Evolutionary conservation across 2,888 invertebrate species (phyloP), one percentile per base, ranked within the genome.

Genomic region (Caenorhabditis sp.): DNA sequence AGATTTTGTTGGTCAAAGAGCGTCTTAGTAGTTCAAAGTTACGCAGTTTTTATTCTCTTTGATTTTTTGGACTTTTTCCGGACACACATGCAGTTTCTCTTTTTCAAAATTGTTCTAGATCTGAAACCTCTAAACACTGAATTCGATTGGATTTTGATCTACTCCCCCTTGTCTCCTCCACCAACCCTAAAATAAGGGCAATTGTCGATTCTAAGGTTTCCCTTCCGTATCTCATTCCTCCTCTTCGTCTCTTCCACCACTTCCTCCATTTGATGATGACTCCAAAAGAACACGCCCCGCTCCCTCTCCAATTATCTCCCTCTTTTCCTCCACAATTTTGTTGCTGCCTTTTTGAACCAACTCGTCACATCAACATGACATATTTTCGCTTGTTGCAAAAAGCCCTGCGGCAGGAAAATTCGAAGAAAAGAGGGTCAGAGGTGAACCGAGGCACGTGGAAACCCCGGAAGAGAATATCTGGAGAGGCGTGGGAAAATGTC

Each of bases 401-500:
- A n/a, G 26, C 61, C 77, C 77, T 61, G 41, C 14, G 77, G 69
- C 51, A 10, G 10, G 4, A 47, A 26, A 47, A 22, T n/a, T 58
- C 0, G 24, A 49, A 28, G 24, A 44, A 22, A 56, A 70, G 59
- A 61, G 47, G 70, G 77, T 70, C 70, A 70, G 72, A 79, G 79
- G 79, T 79, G 72, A 64, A 79, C 31, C 31, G 7, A 38, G 12
- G 38, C 79, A 77, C 51, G 70, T 51, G 66, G 49, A 41, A 38
- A 61, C 24, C n/a, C n/a, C 44, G 49, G 58, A 68, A 66, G 68
- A 44, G 41, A 35, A 26, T 14, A 56, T 70, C 51, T 47, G 64
- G 70, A 79, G 70, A 70, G 70, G 70, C 79, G 79, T 79, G 79
- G 79, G 79, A 79, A 47, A 58, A 61, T 47, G 38, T 38, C 38